Percentiles rank a stretch among this genome's conserved stretches.
These are phyloP conservation scores for Elmis aenea DNA, from an alignment of 2,888 invertebrate species.

Conservation along the genomic window DNA sequence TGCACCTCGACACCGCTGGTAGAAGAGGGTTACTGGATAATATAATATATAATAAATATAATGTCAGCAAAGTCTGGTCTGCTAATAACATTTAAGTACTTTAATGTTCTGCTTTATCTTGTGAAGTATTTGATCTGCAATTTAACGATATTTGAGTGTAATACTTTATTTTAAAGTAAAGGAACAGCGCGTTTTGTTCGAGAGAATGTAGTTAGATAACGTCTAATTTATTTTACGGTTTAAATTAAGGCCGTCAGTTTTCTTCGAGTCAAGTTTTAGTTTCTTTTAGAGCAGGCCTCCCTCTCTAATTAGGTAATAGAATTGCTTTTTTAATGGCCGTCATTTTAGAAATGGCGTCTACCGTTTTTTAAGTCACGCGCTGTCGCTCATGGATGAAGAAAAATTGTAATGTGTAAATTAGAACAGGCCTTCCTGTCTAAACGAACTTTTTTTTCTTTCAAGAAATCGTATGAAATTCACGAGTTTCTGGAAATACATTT, in stretches of 20 bases:
- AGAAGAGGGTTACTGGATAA: no score
- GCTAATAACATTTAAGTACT: no score
- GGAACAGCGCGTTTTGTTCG: slow-evolving; percentile 18
- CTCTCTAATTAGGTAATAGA: slow-evolving; percentile 26
- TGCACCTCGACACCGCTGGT: no score
- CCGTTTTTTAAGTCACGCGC: slow-evolving; percentile 20
- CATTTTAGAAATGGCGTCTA: slow-evolving; percentile 25
- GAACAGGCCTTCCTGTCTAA: slow-evolving; percentile 8
- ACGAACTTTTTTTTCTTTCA: slow-evolving; percentile 7
- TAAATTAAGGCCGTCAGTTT: slow-evolving; percentile 26
- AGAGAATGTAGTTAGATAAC: slow-evolving; percentile 19
- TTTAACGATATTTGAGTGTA: no score
- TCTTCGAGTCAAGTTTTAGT: slow-evolving; percentile 23
- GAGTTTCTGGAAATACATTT: no score
- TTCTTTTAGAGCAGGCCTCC: slow-evolving; percentile 21
- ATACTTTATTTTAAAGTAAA: slow-evolving; percentile 17
- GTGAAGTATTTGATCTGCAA: no score
- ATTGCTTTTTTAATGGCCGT: slow-evolving; percentile 26
- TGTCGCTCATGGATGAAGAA: slow-evolving; percentile 16
- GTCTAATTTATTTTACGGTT: slow-evolving; percentile 27
- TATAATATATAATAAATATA: no score
- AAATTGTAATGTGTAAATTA: slow-evolving; percentile 18
- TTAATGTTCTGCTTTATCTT: no score
- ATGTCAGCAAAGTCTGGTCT: no score
- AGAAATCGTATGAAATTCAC: not conserved